phyloP scores from a whole-genome alignment of 2,113 vertebrate species.

The Laterallus jamaicensis region DNA sequence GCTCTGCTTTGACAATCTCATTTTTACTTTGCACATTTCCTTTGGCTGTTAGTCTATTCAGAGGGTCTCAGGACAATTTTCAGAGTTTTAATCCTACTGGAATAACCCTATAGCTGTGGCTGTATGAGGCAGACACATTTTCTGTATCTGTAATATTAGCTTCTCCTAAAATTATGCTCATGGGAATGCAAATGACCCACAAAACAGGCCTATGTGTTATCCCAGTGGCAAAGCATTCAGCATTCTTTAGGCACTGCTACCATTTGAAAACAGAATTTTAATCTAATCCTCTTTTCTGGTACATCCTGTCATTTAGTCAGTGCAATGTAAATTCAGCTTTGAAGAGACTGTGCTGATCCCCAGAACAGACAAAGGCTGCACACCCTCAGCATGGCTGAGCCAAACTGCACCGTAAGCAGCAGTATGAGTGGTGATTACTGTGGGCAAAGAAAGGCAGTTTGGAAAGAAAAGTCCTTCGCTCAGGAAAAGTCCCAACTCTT shows the following conservation, averaged over 20 bases:
- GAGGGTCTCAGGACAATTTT: background rate
- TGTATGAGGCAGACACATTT: background rate
- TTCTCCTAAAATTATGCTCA: background rate
- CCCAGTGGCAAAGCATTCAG: background rate
- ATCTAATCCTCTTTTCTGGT: background rate
- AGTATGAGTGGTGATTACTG: background rate
- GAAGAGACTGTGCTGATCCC: background rate
- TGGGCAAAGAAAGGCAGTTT: background rate
- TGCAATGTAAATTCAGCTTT: background rate
- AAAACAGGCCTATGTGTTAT: background rate
- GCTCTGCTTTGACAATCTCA: background rate
- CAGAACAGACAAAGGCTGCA: background rate
- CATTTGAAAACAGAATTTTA: background rate
- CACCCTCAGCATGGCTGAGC: background rate
- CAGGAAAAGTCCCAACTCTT: background rate
- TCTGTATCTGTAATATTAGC: background rate
- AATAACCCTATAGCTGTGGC: background rate
- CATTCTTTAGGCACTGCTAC: background rate
- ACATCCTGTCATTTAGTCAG: background rate
- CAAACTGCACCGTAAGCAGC: background rate
- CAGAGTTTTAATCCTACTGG: background rate
- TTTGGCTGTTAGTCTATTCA: background rate
- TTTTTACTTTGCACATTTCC: background rate
- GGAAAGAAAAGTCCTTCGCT: slow-evolving; percentile 6
- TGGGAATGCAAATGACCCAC: background rate